Conservation (phyloP, 1,140 invertebrate species). For the Bombus pyrosoma region DNA sequence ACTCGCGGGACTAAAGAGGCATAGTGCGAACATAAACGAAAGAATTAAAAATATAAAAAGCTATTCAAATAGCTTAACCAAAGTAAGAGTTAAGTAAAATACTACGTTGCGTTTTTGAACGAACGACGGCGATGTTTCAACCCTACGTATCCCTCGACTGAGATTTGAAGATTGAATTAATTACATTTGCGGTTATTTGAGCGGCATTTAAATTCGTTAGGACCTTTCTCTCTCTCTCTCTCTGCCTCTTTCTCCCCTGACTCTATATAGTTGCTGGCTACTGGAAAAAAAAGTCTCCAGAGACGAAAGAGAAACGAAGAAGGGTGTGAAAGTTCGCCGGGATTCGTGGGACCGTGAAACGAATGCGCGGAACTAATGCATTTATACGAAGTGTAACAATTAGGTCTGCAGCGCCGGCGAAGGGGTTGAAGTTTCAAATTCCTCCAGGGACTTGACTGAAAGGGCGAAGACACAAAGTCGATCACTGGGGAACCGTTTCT, state of each 20-base stretch:
- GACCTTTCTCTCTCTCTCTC: constrained; percentile 24
- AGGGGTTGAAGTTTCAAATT: constrained; percentile 23
- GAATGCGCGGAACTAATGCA: constrained; percentile 79
- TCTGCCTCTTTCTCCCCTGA: neutral
- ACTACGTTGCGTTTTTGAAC: neutral
- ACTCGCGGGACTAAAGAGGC: neutral
- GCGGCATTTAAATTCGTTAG: constrained; percentile 58
- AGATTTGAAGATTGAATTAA: constrained; percentile 50
- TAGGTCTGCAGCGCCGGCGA: constrained; percentile 66
- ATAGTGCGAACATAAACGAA: neutral
- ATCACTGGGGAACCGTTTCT: constrained; percentile 40
- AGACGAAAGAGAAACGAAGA: constrained; percentile 47
- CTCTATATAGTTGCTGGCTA: neutral
- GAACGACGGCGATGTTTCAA: neutral
- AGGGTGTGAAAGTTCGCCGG: constrained; percentile 64
- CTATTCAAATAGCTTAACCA: neutral
- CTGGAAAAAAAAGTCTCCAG: constrained; percentile 54
- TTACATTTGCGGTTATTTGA: constrained; percentile 42
- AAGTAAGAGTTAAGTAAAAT: neutral
- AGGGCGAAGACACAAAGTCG: constrained; percentile 35
- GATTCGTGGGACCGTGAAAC: constrained; percentile 74
- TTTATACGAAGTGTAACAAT: constrained; percentile 82
- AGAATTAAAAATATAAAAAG: neutral
- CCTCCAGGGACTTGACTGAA: constrained; percentile 12
- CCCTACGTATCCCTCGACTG: neutral